A percentile compares a stretch with the other conserved stretches of the same genome.
phyloP scores from a whole-genome alignment of 1,140 invertebrate genomes.

The Ostrea edulis region DNA sequence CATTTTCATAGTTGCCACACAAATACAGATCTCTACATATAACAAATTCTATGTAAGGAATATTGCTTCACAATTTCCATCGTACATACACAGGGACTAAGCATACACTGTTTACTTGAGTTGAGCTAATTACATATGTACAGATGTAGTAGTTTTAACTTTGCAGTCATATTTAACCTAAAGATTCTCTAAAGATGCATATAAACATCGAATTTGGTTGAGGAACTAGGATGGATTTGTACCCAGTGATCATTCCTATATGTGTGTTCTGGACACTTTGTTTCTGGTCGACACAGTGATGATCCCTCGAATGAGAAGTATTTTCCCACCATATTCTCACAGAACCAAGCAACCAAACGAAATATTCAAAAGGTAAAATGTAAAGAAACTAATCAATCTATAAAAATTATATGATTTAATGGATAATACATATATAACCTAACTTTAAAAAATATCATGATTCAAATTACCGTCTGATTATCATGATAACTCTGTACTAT shows the following conservation, averaged over 20 bases:
- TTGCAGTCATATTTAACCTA: too few species aligned
- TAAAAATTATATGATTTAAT: too few species aligned
- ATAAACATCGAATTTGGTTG: constrained; percentile 36
- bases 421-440: too few species aligned
- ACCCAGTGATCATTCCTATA: constrained; percentile 7
- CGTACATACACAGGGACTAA: too few species aligned
- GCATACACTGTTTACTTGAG: neutral
- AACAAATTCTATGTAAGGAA: too few species aligned
- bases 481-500: neutral
- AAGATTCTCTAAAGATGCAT: constrained; percentile 37
- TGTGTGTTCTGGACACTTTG: too few species aligned
- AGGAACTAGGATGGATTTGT: constrained; percentile 40
- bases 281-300: too few species aligned
- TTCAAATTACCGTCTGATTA: constrained; percentile 43
- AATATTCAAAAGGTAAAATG: too few species aligned
- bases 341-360: too few species aligned
- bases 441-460: constrained; percentile 22
- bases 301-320: constrained; percentile 35
- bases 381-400: too few species aligned
- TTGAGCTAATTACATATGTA: neutral
- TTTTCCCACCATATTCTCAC: neutral
- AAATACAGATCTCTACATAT: neutral
- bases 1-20: neutral
- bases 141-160: too few species aligned
- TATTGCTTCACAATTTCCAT: too few species aligned